phyloP scores from a whole-genome alignment of 2,888 invertebrate genomes.

The Drosophila limbata region DNA sequence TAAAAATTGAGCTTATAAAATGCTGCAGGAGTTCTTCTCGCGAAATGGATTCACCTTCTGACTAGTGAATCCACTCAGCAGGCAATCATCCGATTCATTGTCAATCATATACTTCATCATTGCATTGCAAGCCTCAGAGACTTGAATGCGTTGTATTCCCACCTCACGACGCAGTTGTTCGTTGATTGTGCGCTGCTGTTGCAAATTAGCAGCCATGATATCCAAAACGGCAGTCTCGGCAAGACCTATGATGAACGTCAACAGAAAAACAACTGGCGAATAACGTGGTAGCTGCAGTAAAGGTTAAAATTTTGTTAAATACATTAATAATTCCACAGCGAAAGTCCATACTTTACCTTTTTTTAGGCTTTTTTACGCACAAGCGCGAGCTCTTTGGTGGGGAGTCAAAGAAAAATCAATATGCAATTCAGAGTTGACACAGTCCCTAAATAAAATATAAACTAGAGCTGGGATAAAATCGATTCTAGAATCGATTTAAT shows the following conservation, averaged over 20 bases:
- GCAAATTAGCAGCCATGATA: constrained; percentile 96
- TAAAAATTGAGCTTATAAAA: constrained; percentile 88
- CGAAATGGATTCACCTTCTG: constrained; percentile 98
- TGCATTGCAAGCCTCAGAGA: constrained; percentile 95
- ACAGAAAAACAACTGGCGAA: constrained; percentile 27
- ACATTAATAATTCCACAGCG: too few relatives aligned
- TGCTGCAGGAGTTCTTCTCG: constrained; percentile 95
- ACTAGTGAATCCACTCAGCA: constrained; percentile 96
- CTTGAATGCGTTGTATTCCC: constrained; percentile 91
- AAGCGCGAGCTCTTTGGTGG: constrained; percentile 18
- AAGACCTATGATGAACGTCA: constrained; percentile 83
- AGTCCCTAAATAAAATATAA: too few relatives aligned
- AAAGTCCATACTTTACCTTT: constrained; percentile 30
- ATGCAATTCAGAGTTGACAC: not conserved
- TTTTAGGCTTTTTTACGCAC: constrained; percentile 32
- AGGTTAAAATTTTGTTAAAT: not conserved
- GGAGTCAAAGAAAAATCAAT: constrained; percentile 51
- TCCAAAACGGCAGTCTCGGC: constrained; percentile 95
- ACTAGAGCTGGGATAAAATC: too few relatives aligned
- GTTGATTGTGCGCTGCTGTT: constrained; percentile 95
- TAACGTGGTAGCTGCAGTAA: constrained; percentile 36
- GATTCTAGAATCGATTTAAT: too few relatives aligned
- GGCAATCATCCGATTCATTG: constrained; percentile 96
- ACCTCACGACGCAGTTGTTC: constrained; percentile 97
- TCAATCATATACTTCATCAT: constrained; percentile 96